Percentiles rank a stretch among this genome's conserved stretches.
Conservation (phyloP, 92 coral and sea anemone species). For the Epizoanthus stellaris region DNA sequence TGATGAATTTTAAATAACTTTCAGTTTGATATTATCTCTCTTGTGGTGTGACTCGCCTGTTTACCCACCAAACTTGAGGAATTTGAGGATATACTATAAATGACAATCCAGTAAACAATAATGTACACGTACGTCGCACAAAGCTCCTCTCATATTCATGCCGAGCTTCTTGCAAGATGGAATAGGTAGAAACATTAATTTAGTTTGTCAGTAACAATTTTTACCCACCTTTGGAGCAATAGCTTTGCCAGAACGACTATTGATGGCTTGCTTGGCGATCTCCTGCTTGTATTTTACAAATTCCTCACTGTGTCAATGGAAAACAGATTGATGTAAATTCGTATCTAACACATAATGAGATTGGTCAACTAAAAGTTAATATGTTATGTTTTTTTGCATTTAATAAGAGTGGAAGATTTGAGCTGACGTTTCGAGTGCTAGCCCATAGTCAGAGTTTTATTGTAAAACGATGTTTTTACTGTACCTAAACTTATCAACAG, state of each 20-base stretch:
- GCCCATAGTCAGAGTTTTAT: neutral
- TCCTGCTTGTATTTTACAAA: slow-evolving; percentile 90
- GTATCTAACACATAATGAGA: neutral
- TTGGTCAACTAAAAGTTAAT: no score
- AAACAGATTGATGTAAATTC: neutral
- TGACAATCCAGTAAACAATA: no score
- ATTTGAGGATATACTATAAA: no score
- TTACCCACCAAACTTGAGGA: no score
- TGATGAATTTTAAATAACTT: no score
- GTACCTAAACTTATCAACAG: slow-evolving; percentile 85
- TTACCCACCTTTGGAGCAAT: slow-evolving; percentile 81
- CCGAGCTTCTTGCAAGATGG: no score
- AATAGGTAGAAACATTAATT: neutral
- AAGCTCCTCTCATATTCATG: no score
- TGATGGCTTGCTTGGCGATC: slow-evolving; percentile 92
- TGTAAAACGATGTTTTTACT: neutral
- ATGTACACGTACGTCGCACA: no score
- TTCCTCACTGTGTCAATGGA: slow-evolving; percentile 67
- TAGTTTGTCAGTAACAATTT: neutral
- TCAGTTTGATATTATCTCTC: no score
- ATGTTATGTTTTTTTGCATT: neutral
- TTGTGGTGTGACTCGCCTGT: no score
- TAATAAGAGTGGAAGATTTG: no score
- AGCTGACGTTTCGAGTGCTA: neutral
- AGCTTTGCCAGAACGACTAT: slow-evolving; percentile 95